Percentiles rank a stretch among this genome's conserved stretches.
Evolutionary conservation across 2,797 vertebrate species (phyloP).

Genomic region (Rhinatrema bivittatum): DNA sequence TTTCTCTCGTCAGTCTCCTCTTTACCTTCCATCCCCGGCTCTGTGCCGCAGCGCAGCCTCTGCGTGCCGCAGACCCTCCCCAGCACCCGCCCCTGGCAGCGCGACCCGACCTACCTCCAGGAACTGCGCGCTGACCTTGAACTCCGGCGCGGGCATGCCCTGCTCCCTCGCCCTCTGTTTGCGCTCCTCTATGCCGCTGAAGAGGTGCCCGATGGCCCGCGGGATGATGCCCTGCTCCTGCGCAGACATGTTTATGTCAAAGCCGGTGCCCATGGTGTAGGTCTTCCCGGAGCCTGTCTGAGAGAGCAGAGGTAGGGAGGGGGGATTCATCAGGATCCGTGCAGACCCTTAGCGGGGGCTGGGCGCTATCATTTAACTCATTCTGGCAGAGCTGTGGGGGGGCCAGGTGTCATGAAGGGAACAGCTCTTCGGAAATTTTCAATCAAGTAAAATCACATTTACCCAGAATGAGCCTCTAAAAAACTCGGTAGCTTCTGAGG

Average conservation of each 20-base stretch:
- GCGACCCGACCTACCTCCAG: conserved; percentile 73
- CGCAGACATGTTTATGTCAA: conserved; percentile 61
- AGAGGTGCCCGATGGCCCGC: conserved; percentile 84
- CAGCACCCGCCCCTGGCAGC: neutral
- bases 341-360: too few relatives aligned
- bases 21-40: fast-evolving
- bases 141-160: conserved; percentile 68
- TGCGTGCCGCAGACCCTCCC: too few relatives aligned
- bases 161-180: conserved; percentile 53
- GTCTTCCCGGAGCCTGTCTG: conserved; percentile 77
- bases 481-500: too few relatives aligned
- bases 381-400: too few relatives aligned
- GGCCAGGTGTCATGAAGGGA: too few relatives aligned
- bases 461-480: too few relatives aligned
- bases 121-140: conserved; percentile 97
- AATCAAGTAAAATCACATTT: too few relatives aligned
- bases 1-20: too few relatives aligned
- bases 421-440: too few relatives aligned
- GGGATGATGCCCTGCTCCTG: conserved; percentile 90
- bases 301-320: neutral
- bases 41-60: too few relatives aligned
- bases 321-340: conserved; percentile 78
- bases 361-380: too few relatives aligned
- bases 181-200: conserved; percentile 75
- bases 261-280: conserved; percentile 93